Percentiles rank a stretch among this genome's conserved stretches.
These are phyloP conservation scores for Pangasius mekongensis DNA, from an alignment of 2,797 vertebrate genomes.

Conservation along the genomic window DNA sequence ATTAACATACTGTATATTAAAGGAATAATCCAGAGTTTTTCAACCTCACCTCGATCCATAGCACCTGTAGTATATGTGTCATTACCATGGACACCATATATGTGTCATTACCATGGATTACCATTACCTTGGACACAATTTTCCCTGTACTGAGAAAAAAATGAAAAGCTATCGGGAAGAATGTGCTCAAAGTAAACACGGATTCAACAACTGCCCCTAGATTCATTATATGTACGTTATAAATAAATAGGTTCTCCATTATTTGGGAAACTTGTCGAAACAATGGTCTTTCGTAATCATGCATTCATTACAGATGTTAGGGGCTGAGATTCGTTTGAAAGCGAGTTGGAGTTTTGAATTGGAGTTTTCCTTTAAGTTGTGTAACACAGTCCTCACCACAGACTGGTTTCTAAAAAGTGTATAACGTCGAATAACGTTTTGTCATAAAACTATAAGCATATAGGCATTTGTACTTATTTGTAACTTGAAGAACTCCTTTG, in stretches of 20 bases:
- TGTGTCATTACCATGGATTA: no score
- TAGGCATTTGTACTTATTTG: not conserved
- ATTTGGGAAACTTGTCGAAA: not conserved
- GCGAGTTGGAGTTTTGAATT: not conserved
- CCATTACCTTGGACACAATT: not conserved
- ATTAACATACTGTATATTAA: not conserved
- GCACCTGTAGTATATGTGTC: not conserved
- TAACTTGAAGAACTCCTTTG: not conserved
- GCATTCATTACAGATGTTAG: not conserved
- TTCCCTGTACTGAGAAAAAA: not conserved
- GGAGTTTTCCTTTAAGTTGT: not conserved
- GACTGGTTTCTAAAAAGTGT: not conserved
- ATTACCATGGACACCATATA: not conserved
- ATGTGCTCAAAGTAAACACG: not conserved
- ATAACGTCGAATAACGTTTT: not conserved
- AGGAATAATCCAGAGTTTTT: not conserved
- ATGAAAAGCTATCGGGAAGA: not conserved
- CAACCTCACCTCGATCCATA: not conserved
- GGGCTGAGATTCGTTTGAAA: not conserved
- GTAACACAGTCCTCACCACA: not conserved
- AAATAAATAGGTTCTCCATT: not conserved
- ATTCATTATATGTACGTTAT: not conserved
- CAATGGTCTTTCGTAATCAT: not conserved
- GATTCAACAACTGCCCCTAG: not conserved
- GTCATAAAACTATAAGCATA: not conserved